Percentiles rank a stretch among this genome's conserved stretches.
phyloP scores from a whole-genome alignment of 2,797 vertebrate genomes.

The Sebastiscus albofasciatus region DNA sequence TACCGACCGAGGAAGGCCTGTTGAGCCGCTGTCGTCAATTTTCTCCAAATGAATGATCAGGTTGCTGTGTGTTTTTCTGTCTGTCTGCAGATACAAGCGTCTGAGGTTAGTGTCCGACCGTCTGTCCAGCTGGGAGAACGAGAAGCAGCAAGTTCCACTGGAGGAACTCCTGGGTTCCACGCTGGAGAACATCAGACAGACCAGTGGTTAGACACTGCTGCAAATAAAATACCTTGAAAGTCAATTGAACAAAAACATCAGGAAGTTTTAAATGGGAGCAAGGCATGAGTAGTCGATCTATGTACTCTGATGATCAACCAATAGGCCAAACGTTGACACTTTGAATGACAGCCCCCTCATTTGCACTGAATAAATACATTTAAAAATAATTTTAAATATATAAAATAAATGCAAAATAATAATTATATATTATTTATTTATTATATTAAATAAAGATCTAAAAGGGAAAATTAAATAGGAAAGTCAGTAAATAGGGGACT shows the following conservation, averaged over 20 bases:
- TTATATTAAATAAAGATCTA: neutral
- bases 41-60: neutral
- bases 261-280: neutral
- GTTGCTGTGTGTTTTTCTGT: neutral
- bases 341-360: neutral
- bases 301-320: neutral
- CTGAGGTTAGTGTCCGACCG: constrained; percentile 64
- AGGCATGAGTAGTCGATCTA: neutral
- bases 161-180: constrained; percentile 68
- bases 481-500: neutral
- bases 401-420: neutral
- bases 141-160: constrained; percentile 65
- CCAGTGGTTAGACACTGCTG: constrained; percentile 35
- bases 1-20: neutral
- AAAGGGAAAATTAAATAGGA: neutral
- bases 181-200: constrained; percentile 47
- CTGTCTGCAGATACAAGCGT: constrained; percentile 75
- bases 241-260: neutral
- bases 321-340: neutral
- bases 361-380: neutral
- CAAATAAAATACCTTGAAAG: neutral
- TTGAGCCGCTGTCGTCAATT: neutral
- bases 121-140: constrained; percentile 74
- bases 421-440: too few species aligned
- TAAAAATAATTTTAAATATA: neutral